Evolutionary conservation across 2,797 vertebrate genomes (phyloP).

Genomic region (Manis pentadactyla): DNA sequence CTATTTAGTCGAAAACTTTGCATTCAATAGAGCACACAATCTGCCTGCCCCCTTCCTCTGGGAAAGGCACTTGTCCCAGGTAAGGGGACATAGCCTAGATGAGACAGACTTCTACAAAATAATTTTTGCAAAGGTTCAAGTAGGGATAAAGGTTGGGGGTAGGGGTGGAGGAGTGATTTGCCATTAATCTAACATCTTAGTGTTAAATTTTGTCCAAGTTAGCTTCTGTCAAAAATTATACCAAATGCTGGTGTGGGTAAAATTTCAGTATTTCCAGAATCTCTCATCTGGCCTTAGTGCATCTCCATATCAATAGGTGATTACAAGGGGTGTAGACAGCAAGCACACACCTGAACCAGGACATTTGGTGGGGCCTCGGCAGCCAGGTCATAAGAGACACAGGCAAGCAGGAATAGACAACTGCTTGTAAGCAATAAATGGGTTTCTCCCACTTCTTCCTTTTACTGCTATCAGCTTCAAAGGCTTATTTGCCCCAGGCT

Average conservation of each 20-base stretch:
- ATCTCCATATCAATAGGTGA: too few species aligned
- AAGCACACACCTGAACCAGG: too few species aligned
- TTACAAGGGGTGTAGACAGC: too few species aligned
- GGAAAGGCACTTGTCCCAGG: neutral
- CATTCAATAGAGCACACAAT: neutral
- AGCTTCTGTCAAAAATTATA: neutral
- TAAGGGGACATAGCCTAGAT: neutral
- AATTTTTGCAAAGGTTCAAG: slow-evolving; percentile 26
- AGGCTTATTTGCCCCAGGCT: too few species aligned
- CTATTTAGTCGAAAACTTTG: slow-evolving; percentile 40
- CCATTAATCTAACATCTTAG: neutral
- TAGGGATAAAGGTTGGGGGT: neutral
- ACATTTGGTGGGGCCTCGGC: too few species aligned
- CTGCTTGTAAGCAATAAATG: too few species aligned
- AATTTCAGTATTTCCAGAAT: too few species aligned
- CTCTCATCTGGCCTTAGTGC: too few species aligned
- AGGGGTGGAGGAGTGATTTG: neutral
- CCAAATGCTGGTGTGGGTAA: neutral
- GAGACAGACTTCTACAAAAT: neutral
- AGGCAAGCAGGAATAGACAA: too few species aligned
- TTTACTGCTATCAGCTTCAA: too few species aligned
- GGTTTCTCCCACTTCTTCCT: too few species aligned
- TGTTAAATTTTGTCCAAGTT: neutral
- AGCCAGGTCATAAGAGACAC: too few species aligned
- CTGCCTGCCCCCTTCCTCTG: neutral